Evolutionary conservation across 2,888 invertebrate species (phyloP).

Genomic region (Biston stratarius): DNA sequence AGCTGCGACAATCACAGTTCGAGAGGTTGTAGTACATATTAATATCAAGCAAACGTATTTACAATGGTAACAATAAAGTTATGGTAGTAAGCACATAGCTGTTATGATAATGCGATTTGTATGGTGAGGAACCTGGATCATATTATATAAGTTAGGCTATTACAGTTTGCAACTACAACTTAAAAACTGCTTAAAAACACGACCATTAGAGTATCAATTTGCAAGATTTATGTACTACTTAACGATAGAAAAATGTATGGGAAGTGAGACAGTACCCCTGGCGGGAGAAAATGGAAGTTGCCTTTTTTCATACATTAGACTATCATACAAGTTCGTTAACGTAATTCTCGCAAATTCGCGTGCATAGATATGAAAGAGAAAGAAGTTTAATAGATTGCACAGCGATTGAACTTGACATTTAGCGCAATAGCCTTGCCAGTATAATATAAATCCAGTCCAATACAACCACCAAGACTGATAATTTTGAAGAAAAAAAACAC

Average conservation of each 20-base stretch:
- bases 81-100: slow-evolving; percentile 43
- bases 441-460: slow-evolving; percentile 20
- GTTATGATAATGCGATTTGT: slow-evolving; percentile 48
- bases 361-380: no score
- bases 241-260: no score
- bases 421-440: neutral
- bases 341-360: no score
- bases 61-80: slow-evolving; percentile 41
- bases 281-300: no score
- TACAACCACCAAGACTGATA: slow-evolving; percentile 65
- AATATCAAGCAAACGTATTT: slow-evolving; percentile 39
- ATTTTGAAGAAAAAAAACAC: slow-evolving; percentile 62
- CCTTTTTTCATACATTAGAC: no score
- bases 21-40: slow-evolving; percentile 36
- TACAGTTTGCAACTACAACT: neutral
- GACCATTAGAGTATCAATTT: neutral
- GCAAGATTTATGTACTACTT: no score
- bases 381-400: neutral
- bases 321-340: no score
- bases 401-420: neutral
- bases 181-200: neutral
- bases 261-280: no score
- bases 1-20: slow-evolving; percentile 25
- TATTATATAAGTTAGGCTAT: neutral
- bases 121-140: slow-evolving; percentile 46